A percentile compares a stretch with the other conserved stretches of the same genome.
phyloP scores from a whole-genome alignment of 2,113 vertebrate species.

The Rhinolophus sinicus region DNA sequence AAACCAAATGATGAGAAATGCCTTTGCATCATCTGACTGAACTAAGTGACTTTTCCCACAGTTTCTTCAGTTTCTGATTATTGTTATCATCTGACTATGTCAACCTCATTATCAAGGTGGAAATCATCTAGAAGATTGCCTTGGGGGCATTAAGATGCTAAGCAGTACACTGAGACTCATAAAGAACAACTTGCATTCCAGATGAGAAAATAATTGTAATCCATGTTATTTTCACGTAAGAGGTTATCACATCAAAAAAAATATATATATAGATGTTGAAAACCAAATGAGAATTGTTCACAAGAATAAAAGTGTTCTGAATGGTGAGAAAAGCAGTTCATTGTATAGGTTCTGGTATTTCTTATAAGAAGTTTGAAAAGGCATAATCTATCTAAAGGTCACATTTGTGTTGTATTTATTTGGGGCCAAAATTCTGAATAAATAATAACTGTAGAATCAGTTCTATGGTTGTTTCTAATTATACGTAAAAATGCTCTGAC shows the following conservation, averaged over 20 bases:
- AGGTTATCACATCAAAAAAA: constrained; percentile 39
- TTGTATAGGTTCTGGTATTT: background rate
- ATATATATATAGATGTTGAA: background rate
- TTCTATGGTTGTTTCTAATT: constrained; percentile 4
- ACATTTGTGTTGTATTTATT: background rate
- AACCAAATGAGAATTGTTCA: background rate
- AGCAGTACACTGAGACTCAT: background rate
- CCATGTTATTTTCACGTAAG: background rate
- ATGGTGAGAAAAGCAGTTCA: background rate
- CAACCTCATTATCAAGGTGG: background rate
- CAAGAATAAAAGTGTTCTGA: constrained; percentile 6
- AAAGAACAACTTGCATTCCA: background rate
- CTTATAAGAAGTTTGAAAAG: background rate
- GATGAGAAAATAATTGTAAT: background rate
- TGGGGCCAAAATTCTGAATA: background rate
- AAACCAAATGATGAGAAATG: background rate
- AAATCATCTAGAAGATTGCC: background rate
- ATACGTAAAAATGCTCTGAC: background rate
- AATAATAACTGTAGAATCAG: constrained; percentile 15
- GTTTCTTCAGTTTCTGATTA: background rate
- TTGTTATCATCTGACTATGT: background rate
- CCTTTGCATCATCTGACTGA: background rate
- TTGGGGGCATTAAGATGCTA: background rate
- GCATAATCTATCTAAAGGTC: background rate
- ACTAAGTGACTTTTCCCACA: constrained; percentile 43